Base-by-base conservation (phyloP, 1,140 invertebrate genomes). In the Drosophila subobscura region DNA sequence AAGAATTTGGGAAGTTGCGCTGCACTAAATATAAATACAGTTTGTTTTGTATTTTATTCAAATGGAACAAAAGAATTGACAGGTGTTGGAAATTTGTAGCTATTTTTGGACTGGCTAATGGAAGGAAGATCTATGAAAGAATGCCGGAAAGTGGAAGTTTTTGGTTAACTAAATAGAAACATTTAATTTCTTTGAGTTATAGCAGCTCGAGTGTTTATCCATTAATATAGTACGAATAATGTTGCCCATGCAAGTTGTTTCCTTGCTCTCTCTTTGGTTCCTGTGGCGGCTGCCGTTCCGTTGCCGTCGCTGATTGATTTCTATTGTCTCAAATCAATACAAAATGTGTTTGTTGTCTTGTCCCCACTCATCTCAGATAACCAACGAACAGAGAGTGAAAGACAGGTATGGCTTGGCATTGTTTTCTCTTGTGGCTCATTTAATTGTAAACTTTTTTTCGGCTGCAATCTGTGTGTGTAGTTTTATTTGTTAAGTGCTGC, bases 401-500 rank as follows among this genome's bases (percentile, higher is more conserved):
- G 67, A 47, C 8, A 16, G 23, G 44, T 57, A 46, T 52, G 29
- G 50, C 46, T 63, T 5, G 50, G 44, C 42, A 73, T 56, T 57
- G 42, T 40, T 23, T 58, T 64, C 64, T 55, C 10, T 45, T 53
- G 16, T 29, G 47, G 37, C 33, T 42, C 59, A 53, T 58, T 67
- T 84, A 68, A 70, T 70, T 70, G 66, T 58, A 72, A 53, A 45
- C 46, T 47, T 56, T 37, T 59, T 71, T 71, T 46, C 65, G 50
- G 64, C 58, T 72, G 57, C 53, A 70, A 73, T 68, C 77, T 64
- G 46, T 71, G 57, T 33, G 25, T 33, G 8, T 33, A 8, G 3
- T 71, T 84, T 77, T 77, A 80, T 86, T 66, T 65, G 77, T 77
- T 77, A 80, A 80, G 65, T 74, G 68, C 81, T 58, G 73, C 60